Conservation (phyloP, 2,113 vertebrate genomes). For the Myotis davidii region DNA sequence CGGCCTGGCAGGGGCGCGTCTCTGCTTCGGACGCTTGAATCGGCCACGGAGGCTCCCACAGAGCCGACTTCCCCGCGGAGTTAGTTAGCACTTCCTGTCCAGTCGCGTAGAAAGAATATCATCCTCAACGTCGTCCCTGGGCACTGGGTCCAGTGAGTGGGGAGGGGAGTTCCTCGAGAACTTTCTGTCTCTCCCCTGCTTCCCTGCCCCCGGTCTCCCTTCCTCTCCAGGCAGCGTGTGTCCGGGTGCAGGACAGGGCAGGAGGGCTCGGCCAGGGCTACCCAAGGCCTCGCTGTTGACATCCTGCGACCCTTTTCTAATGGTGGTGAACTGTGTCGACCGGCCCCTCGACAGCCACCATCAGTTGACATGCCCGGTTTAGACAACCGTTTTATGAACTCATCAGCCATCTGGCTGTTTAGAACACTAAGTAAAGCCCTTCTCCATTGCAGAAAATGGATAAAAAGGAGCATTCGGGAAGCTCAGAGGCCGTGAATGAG, state of each 20-base stretch:
- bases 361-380: not conserved
- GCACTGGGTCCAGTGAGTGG: not conserved
- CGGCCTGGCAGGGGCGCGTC: not conserved
- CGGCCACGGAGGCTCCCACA: not conserved
- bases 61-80: not conserved
- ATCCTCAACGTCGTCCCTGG: not conserved
- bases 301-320: not conserved
- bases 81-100: not conserved
- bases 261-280: not conserved
- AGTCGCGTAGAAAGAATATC: not conserved
- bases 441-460: slow-evolving; percentile 86
- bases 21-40: not conserved
- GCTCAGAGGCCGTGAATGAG: slow-evolving; percentile 89
- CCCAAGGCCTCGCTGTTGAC: not conserved
- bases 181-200: not conserved
- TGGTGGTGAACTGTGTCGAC: not conserved
- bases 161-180: not conserved
- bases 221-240: not conserved
- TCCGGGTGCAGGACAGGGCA: not conserved
- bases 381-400: not conserved
- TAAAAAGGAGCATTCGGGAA: slow-evolving; percentile 87
- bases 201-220: not conserved
- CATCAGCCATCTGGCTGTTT: not conserved
- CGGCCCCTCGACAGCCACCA: not conserved
- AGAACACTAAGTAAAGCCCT: slow-evolving; percentile 49